A percentile compares a stretch with the other conserved stretches of the same genome.
Evolutionary conservation across 2,888 invertebrate genomes (phyloP).

Genomic region (Charanyca ferruginea): DNA sequence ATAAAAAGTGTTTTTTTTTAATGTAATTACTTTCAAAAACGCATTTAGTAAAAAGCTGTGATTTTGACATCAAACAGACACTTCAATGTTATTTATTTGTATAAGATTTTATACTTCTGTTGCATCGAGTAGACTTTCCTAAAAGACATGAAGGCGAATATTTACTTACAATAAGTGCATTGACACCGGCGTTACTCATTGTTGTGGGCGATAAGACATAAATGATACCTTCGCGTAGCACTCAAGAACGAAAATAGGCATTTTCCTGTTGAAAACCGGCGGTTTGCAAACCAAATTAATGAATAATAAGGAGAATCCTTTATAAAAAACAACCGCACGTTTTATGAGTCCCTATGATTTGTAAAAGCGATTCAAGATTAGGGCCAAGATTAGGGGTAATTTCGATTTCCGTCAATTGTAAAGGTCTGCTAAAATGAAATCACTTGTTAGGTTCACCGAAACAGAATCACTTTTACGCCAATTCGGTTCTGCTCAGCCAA

Average conservation of each 20-base stretch:
- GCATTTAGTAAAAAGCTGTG: too few relatives aligned
- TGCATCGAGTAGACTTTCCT: not conserved
- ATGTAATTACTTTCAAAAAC: too few relatives aligned
- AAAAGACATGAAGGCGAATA: conserved; percentile 1
- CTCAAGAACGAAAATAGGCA: conserved; percentile 44
- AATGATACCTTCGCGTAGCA: conserved; percentile 39
- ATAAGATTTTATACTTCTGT: not conserved
- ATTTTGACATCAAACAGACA: too few relatives aligned
- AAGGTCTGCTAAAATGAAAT: conserved; percentile 80
- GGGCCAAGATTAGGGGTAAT: conserved; percentile 76
- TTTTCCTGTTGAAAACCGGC: conserved; percentile 56
- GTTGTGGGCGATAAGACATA: conserved; percentile 41
- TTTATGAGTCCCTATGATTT: conserved; percentile 77
- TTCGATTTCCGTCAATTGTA: conserved; percentile 84
- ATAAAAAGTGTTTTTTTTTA: too few relatives aligned
- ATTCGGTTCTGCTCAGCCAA: conserved; percentile 73
- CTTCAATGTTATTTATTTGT: too few relatives aligned
- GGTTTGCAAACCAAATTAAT: conserved; percentile 58
- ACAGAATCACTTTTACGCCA: conserved; percentile 83
- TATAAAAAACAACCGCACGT: conserved; percentile 56
- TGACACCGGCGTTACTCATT: conserved; percentile 34
- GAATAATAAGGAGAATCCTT: conserved; percentile 53
- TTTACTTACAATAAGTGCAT: conserved; percentile 30
- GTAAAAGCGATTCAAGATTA: conserved; percentile 79
- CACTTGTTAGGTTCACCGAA: conserved; percentile 78